These are phyloP conservation scores for Rattus rattus DNA, from an alignment of 2,113 vertebrate species.

Conservation along the genomic window DNA sequence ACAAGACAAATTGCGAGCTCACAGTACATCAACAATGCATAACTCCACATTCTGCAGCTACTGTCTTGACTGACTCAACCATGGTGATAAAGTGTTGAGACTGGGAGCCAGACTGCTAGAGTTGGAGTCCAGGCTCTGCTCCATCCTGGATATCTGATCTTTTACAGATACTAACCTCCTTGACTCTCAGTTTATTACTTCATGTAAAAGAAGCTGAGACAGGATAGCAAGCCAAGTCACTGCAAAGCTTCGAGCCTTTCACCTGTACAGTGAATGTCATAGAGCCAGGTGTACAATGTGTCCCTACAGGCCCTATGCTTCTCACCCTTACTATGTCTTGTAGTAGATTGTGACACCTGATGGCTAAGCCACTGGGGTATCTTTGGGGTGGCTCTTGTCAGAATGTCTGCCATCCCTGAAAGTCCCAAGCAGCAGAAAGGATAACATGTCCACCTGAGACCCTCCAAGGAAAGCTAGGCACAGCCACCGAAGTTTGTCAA, in stretches of 20 bases:
- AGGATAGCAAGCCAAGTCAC: neutral
- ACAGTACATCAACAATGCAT: neutral
- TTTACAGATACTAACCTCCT: neutral
- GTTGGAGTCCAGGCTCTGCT: neutral
- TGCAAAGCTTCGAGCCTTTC: neutral
- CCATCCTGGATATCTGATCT: neutral
- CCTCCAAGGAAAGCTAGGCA: neutral
- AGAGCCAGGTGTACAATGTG: too few species aligned
- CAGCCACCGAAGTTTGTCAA: constrained; percentile 53
- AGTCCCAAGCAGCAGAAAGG: neutral
- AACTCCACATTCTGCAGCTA: neutral
- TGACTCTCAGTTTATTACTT: neutral
- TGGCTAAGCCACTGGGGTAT: neutral
- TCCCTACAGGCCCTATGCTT: neutral
- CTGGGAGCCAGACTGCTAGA: neutral
- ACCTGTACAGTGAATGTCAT: neutral
- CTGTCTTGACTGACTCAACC: neutral
- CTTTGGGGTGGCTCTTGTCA: neutral
- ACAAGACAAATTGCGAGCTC: neutral
- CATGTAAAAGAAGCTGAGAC: neutral
- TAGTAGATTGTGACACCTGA: neutral
- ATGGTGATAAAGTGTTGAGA: neutral
- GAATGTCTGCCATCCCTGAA: neutral
- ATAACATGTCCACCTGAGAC: neutral
- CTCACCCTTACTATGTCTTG: neutral